These are phyloP conservation scores for Pleuronectes platessa DNA, from an alignment of 2,113 vertebrate genomes.

Conservation along the genomic window DNA sequence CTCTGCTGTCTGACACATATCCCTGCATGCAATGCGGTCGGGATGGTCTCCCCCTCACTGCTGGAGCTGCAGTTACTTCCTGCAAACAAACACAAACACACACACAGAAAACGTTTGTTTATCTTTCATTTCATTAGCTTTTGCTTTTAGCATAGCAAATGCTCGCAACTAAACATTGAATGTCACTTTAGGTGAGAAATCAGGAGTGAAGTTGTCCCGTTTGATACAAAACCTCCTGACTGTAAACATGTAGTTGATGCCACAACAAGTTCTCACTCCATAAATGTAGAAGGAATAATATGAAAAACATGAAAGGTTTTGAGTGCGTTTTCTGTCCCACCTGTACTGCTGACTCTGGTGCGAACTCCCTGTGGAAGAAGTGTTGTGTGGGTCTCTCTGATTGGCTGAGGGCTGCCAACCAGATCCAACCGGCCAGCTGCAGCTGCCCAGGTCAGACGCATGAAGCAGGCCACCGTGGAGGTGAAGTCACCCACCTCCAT, in stretches of 20 bases:
- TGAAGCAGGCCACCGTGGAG: constrained; percentile 97
- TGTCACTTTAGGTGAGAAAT: not conserved
- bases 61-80: constrained; percentile 98
- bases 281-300: no score
- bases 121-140: not conserved
- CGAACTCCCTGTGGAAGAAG: constrained; percentile 91
- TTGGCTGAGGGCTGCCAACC: constrained; percentile 95
- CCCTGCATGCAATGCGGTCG: constrained; percentile 90
- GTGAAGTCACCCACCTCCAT: constrained; percentile 98
- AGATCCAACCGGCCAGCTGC: constrained; percentile 96
- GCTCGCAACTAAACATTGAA: not conserved
- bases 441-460: constrained; percentile 97
- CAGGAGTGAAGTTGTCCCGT: constrained; percentile 2
- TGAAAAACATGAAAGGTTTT: not conserved
- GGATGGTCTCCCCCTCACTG: constrained; percentile 91
- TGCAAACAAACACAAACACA: constrained; percentile 61
- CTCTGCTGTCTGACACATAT: constrained; percentile 95
- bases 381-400: constrained; percentile 92
- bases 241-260: not conserved
- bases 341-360: constrained; percentile 97
- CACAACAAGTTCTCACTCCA: not conserved
- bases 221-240: not conserved
- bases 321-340: constrained; percentile 70
- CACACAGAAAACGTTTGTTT: not conserved
- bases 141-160: not conserved